These are phyloP conservation scores for Cranoglanis bouderius DNA, from an alignment of 2,113 vertebrate species.

Conservation along the genomic window DNA sequence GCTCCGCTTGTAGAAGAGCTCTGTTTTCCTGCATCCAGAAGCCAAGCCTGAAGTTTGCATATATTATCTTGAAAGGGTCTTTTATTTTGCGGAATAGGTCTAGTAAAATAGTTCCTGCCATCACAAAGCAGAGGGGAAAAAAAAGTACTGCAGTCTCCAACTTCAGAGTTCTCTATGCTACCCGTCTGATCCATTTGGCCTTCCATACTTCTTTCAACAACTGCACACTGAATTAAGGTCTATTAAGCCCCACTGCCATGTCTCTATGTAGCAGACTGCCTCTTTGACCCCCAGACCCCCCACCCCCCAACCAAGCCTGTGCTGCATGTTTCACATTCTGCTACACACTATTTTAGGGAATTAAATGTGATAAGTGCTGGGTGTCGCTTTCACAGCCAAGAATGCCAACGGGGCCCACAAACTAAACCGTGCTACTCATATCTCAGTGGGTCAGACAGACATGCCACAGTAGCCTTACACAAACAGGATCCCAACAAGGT, in stretches of 20 bases:
- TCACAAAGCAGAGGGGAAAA: too few species aligned
- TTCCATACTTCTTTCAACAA: conserved; percentile 10
- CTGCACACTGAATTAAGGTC: conserved; percentile 28
- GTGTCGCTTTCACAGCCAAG: conserved; percentile 43
- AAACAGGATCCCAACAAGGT: conserved; percentile 38
- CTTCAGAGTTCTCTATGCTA: background rate
- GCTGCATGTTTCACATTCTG: conserved; percentile 59
- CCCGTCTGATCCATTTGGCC: background rate
- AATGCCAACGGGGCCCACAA: conserved; percentile 43
- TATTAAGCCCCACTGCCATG: conserved; percentile 23
- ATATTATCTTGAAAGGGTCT: background rate
- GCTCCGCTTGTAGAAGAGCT: background rate
- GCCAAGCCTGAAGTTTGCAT: background rate
- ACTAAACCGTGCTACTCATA: conserved; percentile 34
- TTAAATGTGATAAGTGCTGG: conserved; percentile 65
- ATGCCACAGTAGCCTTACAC: conserved; percentile 19
- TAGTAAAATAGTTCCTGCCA: background rate
- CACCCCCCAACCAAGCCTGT: conserved; percentile 6
- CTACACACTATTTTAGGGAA: conserved; percentile 65
- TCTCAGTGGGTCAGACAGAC: conserved; percentile 38
- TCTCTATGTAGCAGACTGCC: conserved; percentile 20
- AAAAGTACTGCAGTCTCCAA: background rate
- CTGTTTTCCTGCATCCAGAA: background rate
- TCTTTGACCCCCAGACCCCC: conserved; percentile 16
- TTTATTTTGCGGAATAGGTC: background rate